Evolutionary conservation across 2,888 invertebrate genomes (phyloP).

Genomic region (Timema podura): DNA sequence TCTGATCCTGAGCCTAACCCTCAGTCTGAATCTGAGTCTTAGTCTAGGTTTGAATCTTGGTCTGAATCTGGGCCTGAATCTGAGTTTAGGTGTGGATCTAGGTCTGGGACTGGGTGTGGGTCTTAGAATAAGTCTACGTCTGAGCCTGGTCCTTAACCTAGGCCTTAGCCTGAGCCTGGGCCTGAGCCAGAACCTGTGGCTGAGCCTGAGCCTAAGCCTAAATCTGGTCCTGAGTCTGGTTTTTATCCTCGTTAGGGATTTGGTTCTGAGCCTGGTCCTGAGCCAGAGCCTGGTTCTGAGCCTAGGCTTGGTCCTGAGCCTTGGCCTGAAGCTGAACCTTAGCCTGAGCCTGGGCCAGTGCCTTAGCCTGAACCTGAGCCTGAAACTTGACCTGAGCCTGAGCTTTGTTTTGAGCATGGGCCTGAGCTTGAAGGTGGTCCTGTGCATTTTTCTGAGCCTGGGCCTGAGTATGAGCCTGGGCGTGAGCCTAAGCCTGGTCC

Average conservation of each 20-base stretch:
- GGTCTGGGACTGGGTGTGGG: too few species aligned
- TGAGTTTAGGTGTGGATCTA: not conserved
- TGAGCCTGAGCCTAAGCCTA: slow-evolving; percentile 6
- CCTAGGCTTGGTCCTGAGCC: too few species aligned
- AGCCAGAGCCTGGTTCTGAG: slow-evolving; percentile 4
- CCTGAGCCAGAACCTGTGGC: not conserved
- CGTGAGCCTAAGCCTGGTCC: slow-evolving; percentile 1
- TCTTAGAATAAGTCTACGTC: too few species aligned
- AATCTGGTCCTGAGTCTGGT: not conserved
- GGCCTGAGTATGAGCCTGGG: slow-evolving; percentile 2
- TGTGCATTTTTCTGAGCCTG: slow-evolving; percentile 12
- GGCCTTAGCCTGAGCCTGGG: not conserved
- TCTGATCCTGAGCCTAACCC: too few species aligned
- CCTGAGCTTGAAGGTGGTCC: slow-evolving; percentile 3
- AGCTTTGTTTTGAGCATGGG: slow-evolving; percentile 10
- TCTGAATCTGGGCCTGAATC: not conserved
- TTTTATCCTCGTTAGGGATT: not conserved
- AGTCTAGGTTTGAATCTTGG: not conserved
- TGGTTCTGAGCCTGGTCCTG: not conserved
- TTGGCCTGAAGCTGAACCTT: too few species aligned
- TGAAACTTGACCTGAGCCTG: slow-evolving; percentile 13
- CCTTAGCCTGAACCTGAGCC: slow-evolving; percentile 16
- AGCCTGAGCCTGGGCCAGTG: not conserved
- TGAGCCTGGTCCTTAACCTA: too few species aligned
- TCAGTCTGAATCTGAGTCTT: too few species aligned